A percentile compares a stretch with the other conserved stretches of the same genome.
Conservation (phyloP, 53 echinoderm and acorn worm species). For the Patiria pectinifera region DNA sequence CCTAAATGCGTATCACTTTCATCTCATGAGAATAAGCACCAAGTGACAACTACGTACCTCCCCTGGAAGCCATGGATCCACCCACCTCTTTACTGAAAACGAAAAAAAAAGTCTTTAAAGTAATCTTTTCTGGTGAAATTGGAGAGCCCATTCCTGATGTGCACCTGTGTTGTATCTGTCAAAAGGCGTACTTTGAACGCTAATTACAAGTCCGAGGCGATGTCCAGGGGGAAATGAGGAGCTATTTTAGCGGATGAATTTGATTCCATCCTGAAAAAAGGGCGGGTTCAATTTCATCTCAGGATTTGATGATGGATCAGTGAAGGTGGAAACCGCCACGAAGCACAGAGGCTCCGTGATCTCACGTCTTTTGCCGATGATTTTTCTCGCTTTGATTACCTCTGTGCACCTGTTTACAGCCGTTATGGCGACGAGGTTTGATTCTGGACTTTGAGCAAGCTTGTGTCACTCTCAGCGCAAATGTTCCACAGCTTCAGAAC, state of each 20-base stretch:
- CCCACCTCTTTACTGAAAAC: not conserved
- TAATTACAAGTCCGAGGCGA: not conserved
- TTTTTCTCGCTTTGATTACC: not conserved
- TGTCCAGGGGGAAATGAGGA: not conserved
- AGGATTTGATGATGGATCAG: not conserved
- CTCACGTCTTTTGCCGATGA: not conserved
- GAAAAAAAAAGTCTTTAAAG: not conserved
- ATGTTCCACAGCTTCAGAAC: too few relatives aligned
- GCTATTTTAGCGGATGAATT: not conserved
- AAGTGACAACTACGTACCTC: too few relatives aligned
- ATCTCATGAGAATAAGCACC: too few relatives aligned
- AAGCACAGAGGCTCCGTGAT: not conserved
- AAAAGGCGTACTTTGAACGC: not conserved
- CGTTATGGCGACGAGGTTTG: not conserved
- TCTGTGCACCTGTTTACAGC: not conserved
- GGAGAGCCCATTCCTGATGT: not conserved
- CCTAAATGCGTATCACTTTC: too few relatives aligned
- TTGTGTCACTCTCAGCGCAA: too few relatives aligned
- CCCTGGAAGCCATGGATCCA: not conserved
- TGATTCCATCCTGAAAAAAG: not conserved
- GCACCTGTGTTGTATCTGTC: conserved; percentile 27
- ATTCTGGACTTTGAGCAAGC: not conserved
- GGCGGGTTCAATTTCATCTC: not conserved
- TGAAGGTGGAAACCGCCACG: not conserved
- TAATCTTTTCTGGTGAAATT: not conserved